Evolutionary conservation across 2,797 vertebrate species (phyloP).

Genomic region (Luscinia megarhynchos): DNA sequence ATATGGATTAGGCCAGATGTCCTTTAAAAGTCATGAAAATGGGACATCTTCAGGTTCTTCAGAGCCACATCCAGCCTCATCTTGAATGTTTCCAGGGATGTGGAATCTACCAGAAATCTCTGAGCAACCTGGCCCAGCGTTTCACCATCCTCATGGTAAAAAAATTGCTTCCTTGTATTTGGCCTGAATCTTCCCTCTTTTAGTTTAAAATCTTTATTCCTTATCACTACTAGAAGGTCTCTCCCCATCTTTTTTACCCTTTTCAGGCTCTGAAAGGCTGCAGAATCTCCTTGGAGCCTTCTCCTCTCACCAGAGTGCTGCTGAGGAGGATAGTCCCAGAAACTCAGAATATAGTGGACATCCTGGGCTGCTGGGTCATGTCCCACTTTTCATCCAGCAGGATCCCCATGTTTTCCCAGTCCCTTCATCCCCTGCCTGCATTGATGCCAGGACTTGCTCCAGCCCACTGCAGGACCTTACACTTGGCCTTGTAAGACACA

Average conservation of each 20-base stretch:
- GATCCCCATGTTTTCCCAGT: background rate
- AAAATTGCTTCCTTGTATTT: background rate
- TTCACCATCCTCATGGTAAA: background rate
- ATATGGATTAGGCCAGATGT: background rate
- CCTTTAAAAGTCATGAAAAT: background rate
- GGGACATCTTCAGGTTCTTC: background rate
- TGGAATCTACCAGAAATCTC: background rate
- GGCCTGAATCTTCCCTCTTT: background rate
- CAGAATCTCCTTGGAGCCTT: background rate
- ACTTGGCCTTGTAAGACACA: background rate
- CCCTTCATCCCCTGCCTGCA: background rate
- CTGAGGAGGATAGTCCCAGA: background rate
- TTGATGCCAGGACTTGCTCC: background rate
- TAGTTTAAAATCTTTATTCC: background rate
- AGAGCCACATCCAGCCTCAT: background rate
- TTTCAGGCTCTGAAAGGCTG: background rate
- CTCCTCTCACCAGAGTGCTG: background rate
- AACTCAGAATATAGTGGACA: fast-evolving
- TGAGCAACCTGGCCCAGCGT: fast-evolving
- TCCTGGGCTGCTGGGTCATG: background rate
- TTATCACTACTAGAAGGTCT: background rate
- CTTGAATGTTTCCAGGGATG: background rate
- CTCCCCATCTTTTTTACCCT: background rate
- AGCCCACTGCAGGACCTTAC: background rate
- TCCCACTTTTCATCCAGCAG: background rate